Evolutionary conservation across 2,797 vertebrate species (phyloP).

Genomic region (Fistularia commersonii): DNA sequence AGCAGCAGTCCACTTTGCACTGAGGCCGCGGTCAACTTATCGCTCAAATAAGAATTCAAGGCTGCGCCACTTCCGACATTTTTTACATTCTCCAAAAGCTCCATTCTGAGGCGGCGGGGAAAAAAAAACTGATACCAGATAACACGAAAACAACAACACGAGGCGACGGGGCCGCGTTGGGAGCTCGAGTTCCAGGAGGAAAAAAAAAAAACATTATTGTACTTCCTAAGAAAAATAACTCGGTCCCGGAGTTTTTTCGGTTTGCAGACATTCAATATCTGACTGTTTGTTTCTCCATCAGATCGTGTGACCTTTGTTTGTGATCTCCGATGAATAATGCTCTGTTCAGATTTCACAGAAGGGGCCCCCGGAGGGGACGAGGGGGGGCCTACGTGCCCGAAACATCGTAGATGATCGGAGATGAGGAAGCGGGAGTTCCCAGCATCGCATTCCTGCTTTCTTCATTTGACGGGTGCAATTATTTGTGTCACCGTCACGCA

Average conservation of each 20-base stretch:
- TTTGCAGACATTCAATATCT: neutral
- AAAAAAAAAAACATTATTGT: no score
- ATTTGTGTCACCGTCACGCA: no score
- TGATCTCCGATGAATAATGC: slow-evolving; percentile 24
- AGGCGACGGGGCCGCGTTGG: no score
- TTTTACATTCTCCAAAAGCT: neutral
- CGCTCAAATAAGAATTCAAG: no score
- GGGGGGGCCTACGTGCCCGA: slow-evolving; percentile 16
- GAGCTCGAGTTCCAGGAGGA: no score
- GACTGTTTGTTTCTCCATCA: slow-evolving; percentile 11
- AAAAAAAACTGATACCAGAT: neutral
- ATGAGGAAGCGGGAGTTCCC: slow-evolving; percentile 35
- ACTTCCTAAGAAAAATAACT: no score
- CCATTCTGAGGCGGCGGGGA: neutral
- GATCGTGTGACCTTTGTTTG: slow-evolving; percentile 20
- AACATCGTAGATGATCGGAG: slow-evolving; percentile 29
- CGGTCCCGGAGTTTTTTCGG: no score
- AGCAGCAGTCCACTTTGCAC: neutral
- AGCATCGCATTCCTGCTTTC: no score
- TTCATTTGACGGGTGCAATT: no score
- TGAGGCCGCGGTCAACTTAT: no score
- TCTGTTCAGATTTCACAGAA: slow-evolving; percentile 44
- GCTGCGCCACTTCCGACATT: no score
- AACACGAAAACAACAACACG: no score
- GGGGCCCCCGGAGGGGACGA: slow-evolving; percentile 7